phyloP scores from a whole-genome alignment of 2,797 vertebrate genomes.

The Coreius guichenoti region DNA sequence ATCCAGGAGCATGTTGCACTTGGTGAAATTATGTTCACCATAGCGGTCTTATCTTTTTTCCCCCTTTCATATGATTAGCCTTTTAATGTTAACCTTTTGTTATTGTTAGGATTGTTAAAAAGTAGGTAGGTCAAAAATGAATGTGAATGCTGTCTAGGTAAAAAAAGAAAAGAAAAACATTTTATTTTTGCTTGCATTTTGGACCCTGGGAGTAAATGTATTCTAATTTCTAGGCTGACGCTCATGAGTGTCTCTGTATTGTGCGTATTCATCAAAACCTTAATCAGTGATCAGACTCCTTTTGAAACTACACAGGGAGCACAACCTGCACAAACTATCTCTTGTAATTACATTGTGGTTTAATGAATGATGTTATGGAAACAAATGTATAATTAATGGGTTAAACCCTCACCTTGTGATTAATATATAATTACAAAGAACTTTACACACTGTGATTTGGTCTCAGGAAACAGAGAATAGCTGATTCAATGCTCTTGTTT shows the following conservation, averaged over 20 bases:
- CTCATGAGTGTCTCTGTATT: not conserved
- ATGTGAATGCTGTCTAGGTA: not conserved
- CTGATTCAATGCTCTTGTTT: constrained; percentile 23
- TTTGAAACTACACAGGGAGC: constrained; percentile 30
- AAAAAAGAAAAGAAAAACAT: too few species aligned
- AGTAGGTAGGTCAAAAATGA: not conserved
- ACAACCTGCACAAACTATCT: constrained; percentile 19
- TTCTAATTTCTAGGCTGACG: not conserved
- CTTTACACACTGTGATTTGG: constrained; percentile 9
- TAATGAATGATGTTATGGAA: constrained; percentile 39
- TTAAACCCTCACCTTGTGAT: constrained; percentile 43
- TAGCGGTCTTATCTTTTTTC: too few species aligned
- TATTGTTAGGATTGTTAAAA: not conserved
- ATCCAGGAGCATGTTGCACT: too few species aligned
- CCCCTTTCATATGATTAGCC: too few species aligned
- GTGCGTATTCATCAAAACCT: constrained; percentile 20
- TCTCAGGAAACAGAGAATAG: constrained; percentile 24
- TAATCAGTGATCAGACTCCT: constrained; percentile 13
- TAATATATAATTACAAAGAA: constrained; percentile 28
- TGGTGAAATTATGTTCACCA: too few species aligned
- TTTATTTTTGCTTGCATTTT: not conserved
- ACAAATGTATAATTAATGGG: constrained; percentile 34
- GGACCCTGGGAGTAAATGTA: not conserved
- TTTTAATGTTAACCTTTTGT: not conserved
- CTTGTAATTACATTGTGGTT: constrained; percentile 40